Conservation (phyloP, 2,113 vertebrate genomes). For the Mirounga angustirostris region DNA sequence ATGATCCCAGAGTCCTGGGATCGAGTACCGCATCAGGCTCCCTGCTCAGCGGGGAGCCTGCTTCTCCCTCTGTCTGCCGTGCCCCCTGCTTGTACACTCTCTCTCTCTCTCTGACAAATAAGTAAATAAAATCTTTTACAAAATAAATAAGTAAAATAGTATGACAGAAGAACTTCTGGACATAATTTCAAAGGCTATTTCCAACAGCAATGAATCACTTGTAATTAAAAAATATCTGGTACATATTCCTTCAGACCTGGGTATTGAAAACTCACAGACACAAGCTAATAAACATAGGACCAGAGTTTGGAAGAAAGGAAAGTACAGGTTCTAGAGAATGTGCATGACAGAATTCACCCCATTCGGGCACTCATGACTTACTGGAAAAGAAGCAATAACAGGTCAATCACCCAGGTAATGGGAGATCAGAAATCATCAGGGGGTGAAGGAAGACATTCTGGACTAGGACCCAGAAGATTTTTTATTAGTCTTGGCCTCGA, state of each 20-base stretch:
- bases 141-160: not conserved
- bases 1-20: not conserved
- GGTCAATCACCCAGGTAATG: not conserved
- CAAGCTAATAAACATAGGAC: not conserved
- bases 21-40: not conserved
- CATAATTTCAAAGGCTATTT: slow-evolving; percentile 15
- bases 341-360: not conserved
- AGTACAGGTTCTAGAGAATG: not conserved
- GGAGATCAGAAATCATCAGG: slow-evolving; percentile 17
- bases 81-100: not conserved
- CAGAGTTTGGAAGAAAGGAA: not conserved
- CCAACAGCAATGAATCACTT: not conserved
- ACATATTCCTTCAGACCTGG: not conserved
- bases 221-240: slow-evolving; percentile 44
- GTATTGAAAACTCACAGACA: not conserved
- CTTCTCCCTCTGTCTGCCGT: not conserved
- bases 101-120: not conserved
- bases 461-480: slow-evolving; percentile 12
- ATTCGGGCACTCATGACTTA: not conserved
- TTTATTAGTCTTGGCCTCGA: not conserved
- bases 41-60: not conserved
- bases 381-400: not conserved
- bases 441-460: not conserved
- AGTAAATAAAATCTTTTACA: not conserved
- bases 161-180: not conserved